Evolutionary conservation across 2,113 vertebrate species (phyloP).

Genomic region (Thermophis baileyi): DNA sequence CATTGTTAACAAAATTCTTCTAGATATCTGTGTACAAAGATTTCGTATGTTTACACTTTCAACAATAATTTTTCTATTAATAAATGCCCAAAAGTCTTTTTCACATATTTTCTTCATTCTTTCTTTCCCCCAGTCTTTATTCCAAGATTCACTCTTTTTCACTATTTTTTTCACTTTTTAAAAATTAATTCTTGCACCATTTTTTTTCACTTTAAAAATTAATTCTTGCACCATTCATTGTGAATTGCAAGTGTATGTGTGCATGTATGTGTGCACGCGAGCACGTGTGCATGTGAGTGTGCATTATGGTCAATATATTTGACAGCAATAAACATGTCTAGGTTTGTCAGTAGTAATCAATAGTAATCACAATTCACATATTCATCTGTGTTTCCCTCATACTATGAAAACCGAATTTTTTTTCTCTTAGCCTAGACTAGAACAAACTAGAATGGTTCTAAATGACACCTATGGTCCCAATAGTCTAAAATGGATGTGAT

Average conservation of each 20-base stretch:
- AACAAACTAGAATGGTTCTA: not conserved
- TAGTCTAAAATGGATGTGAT: not conserved
- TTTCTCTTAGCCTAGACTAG: not conserved
- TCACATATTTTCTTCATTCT: not conserved
- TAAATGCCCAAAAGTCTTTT: not conserved
- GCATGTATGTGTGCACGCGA: rapidly evolving
- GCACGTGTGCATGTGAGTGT: no score
- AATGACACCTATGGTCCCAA: not conserved
- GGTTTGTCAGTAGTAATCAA: not conserved
- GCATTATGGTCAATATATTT: not conserved
- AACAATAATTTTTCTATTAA: not conserved
- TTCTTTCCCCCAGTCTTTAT: not conserved
- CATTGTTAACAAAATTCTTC: not conserved
- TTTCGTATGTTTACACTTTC: no score
- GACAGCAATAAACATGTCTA: not conserved
- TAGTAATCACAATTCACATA: not conserved
- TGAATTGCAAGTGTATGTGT: not conserved
- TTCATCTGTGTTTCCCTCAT: not conserved
- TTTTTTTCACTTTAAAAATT: no score
- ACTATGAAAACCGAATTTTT: not conserved
- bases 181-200: no score
- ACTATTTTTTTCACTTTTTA: no score
- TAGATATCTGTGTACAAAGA: no score
- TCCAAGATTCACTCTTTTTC: not conserved
- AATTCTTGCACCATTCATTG: not conserved